Evolutionary conservation across 2,797 vertebrate genomes (phyloP), one percentile per base, ranked within the genome.

Genomic region (Mormyrus hasselquistii): DNA sequence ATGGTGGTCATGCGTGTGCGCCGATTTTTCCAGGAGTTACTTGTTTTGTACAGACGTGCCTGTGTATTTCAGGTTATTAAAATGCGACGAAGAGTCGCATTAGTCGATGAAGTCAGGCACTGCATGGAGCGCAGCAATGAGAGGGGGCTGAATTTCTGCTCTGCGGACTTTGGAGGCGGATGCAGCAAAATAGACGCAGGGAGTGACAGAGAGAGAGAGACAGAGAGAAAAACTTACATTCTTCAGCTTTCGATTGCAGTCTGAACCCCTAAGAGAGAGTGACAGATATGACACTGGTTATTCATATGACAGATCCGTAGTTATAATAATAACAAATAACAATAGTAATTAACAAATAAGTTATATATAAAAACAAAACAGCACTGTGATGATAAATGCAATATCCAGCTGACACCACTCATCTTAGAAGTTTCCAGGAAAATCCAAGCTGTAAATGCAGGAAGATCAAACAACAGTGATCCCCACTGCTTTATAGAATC

Each of bases 231-330:
- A 91, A 96, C 98, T 98, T 94, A 99, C 98, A 92, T 99, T 99
- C 96, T 98, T 98, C 89, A 99, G 95, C 93, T 99, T 99, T 92
- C 98, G 96, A 93, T 93, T 97, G 93, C 91, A 98, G 93, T 99
- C 98, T 22, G 93, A 94, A 92, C 96, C 97, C 95, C 98, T 99
- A 92, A 90, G 14, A 90, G 44, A 50, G 57, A 79, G 62, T 38
- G 29, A 84, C 25, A 52, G 69, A 47, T 44, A 83, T 9, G 41
- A 50, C 19, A 44, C 16, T 4, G 14, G 73, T 88, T 59, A 84
- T 12, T 41, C 2, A 12, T 59, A 4, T 47, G 79, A 62, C 1
- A 88, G 22, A 88, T 22, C 62, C 49, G 38, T 14, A 41, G 79
- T n/a, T 22, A 79, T n/a, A 29, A 29, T 29, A 29, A 29, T 29